Conservation (phyloP, 2,113 vertebrate genomes). For the Pao palembangensis region DNA sequence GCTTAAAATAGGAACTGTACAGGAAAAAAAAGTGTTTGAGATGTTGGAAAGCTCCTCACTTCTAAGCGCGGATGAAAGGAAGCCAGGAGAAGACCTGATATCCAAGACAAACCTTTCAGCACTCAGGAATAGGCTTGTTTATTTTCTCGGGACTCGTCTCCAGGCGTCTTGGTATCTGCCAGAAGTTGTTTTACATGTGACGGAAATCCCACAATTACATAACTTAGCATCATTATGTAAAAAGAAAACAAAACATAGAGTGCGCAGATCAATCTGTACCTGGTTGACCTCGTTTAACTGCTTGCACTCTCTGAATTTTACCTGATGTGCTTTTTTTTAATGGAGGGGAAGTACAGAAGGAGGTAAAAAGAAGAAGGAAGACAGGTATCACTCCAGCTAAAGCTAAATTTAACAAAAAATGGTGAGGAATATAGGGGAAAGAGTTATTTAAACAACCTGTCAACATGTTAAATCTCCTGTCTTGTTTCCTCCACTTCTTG, state of each 20-base stretch:
- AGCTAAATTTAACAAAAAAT: too few relatives aligned
- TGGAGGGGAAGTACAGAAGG: too few relatives aligned
- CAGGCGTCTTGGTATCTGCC: conserved; percentile 41
- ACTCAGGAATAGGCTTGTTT: conserved; percentile 45
- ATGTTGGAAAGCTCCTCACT: conserved; percentile 28
- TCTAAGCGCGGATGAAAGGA: conserved; percentile 48
- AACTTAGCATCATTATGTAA: conserved; percentile 33
- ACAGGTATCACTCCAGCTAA: too few relatives aligned
- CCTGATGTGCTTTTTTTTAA: background rate
- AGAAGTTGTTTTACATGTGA: conserved; percentile 32
- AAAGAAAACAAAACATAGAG: conserved; percentile 6
- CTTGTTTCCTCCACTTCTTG: conserved; percentile 9
- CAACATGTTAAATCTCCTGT: too few relatives aligned
- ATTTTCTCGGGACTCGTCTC: conserved; percentile 40
- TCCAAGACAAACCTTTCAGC: conserved; percentile 25
- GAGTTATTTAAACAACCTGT: too few relatives aligned
- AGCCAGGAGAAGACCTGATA: conserved; percentile 44
- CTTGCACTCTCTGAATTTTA: background rate
- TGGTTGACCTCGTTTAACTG: conserved; percentile 7
- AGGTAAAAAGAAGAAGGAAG: too few relatives aligned
- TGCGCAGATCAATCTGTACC: background rate
- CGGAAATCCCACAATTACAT: conserved; percentile 46
- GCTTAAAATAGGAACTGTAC: conserved; percentile 18
- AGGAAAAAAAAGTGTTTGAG: conserved; percentile 27
- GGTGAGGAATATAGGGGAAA: too few relatives aligned